phyloP scores from a whole-genome alignment of 2,113 vertebrate genomes.

The Crocuta crocuta region DNA sequence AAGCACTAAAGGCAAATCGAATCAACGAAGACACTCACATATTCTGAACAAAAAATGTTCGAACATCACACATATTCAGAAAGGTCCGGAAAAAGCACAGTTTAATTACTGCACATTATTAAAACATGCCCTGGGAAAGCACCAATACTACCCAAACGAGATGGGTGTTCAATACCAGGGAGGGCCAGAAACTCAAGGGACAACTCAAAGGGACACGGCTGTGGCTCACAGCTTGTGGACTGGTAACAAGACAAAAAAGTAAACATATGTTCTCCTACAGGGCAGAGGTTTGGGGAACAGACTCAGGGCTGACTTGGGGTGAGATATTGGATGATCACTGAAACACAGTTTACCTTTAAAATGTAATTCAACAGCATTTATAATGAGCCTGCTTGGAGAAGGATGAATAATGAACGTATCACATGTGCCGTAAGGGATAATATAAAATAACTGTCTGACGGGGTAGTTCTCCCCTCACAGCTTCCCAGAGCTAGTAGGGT shows the following conservation, averaged over 20 bases:
- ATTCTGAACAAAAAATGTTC: neutral
- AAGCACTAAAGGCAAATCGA: neutral
- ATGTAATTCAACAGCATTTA: constrained; percentile 68
- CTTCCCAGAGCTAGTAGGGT: constrained; percentile 49
- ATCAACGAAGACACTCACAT: neutral
- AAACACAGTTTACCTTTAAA: constrained; percentile 75
- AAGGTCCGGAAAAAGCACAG: neutral
- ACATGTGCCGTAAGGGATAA: constrained; percentile 35
- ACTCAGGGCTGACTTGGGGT: neutral
- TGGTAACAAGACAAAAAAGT: neutral
- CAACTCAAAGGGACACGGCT: neutral
- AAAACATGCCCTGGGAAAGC: neutral
- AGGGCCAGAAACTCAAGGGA: neutral
- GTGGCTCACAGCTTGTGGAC: neutral
- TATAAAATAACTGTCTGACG: constrained; percentile 44
- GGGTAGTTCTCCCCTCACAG: constrained; percentile 4
- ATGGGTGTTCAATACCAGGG: neutral
- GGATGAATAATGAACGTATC: constrained; percentile 59
- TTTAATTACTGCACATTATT: neutral
- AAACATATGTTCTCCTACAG: constrained; percentile 39
- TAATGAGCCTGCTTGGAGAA: constrained; percentile 64
- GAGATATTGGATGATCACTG: constrained; percentile 36
- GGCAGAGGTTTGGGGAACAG: neutral
- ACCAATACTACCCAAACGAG: neutral
- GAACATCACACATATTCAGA: neutral